phyloP scores from a whole-genome alignment of 2,888 invertebrate genomes.

The Microdon myrmicae region DNA sequence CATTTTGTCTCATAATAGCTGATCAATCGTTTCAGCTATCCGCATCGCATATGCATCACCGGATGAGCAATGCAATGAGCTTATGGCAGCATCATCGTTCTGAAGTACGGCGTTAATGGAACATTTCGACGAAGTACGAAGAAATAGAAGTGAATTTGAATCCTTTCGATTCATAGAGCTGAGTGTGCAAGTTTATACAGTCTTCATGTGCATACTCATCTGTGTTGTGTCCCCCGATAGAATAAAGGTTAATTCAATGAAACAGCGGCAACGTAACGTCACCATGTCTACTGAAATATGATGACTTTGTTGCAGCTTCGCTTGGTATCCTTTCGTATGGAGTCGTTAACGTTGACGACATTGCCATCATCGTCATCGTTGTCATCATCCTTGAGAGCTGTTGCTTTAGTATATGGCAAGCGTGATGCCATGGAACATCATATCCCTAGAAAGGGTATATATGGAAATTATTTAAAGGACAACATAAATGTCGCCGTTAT shows the following conservation, averaged over 20 bases:
- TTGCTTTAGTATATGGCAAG: no score
- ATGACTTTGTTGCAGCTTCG: conserved; percentile 42
- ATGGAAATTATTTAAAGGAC: conserved; percentile 43
- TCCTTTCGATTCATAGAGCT: conserved; percentile 34
- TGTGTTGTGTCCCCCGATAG: conserved; percentile 4
- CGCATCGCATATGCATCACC: conserved; percentile 28
- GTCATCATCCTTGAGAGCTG: conserved; percentile 23
- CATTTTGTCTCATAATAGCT: conserved; percentile 48
- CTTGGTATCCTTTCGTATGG: neutral
- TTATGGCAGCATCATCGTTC: conserved; percentile 35
- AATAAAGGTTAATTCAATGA: conserved; percentile 6
- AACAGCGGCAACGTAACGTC: conserved; percentile 16
- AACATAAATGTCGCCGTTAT: conserved; percentile 46
- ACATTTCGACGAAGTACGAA: neutral
- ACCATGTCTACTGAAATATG: conserved; percentile 8
- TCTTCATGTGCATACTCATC: conserved; percentile 46
- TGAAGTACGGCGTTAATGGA: neutral
- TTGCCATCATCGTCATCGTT: conserved; percentile 9
- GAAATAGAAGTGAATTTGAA: conserved; percentile 33
- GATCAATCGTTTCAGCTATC: conserved; percentile 50
- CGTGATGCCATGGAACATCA: conserved; percentile 24
- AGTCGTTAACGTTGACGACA: conserved; percentile 5
- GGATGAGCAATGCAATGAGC: conserved; percentile 25
- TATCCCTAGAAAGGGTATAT: conserved; percentile 3
- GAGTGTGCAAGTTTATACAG: conserved; percentile 48